A percentile compares a stretch with the other conserved stretches of the same genome.
Evolutionary conservation across 1,140 invertebrate genomes (phyloP).

Genomic region (Contarinia nasturtii): DNA sequence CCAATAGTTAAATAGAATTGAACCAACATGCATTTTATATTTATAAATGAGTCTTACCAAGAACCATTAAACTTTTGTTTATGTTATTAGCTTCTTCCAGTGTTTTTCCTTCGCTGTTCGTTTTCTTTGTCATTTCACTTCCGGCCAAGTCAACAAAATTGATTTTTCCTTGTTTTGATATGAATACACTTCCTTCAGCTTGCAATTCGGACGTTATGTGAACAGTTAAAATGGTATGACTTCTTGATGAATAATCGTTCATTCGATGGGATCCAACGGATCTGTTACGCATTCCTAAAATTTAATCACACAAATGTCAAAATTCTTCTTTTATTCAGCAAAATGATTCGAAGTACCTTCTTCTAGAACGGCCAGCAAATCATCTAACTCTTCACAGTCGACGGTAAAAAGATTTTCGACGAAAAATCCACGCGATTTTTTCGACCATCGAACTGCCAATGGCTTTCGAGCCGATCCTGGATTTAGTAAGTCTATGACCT

Average conservation of each 20-base stretch:
- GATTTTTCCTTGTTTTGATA: slow-evolving; percentile 74
- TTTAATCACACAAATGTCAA: not conserved
- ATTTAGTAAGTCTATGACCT: slow-evolving; percentile 90
- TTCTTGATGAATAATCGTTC: slow-evolving; percentile 90
- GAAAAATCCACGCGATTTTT: slow-evolving; percentile 79
- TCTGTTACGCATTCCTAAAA: slow-evolving; percentile 59
- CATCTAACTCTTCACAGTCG: slow-evolving; percentile 84
- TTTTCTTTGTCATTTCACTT: slow-evolving; percentile 86
- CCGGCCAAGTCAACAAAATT: slow-evolving; percentile 91
- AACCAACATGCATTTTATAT: no score
- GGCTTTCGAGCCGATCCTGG: slow-evolving; percentile 63
- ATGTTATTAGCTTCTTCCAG: slow-evolving; percentile 89
- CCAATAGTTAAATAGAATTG: no score
- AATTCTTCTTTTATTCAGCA: no score
- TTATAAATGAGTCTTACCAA: slow-evolving; percentile 54
- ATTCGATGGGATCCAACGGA: slow-evolving; percentile 79
- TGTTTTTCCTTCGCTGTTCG: slow-evolving; percentile 77
- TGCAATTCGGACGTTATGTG: slow-evolving; percentile 65
- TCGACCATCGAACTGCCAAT: slow-evolving; percentile 77
- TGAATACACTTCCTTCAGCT: slow-evolving; percentile 60
- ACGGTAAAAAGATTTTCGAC: slow-evolving; percentile 91
- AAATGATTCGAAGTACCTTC: slow-evolving; percentile 43
- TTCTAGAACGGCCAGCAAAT: slow-evolving; percentile 81
- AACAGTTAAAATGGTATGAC: slow-evolving; percentile 85
- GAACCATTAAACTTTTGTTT: slow-evolving; percentile 87